Evolutionary conservation across 2,888 invertebrate genomes (phyloP).

Genomic region (Dysmachus trigonus): DNA sequence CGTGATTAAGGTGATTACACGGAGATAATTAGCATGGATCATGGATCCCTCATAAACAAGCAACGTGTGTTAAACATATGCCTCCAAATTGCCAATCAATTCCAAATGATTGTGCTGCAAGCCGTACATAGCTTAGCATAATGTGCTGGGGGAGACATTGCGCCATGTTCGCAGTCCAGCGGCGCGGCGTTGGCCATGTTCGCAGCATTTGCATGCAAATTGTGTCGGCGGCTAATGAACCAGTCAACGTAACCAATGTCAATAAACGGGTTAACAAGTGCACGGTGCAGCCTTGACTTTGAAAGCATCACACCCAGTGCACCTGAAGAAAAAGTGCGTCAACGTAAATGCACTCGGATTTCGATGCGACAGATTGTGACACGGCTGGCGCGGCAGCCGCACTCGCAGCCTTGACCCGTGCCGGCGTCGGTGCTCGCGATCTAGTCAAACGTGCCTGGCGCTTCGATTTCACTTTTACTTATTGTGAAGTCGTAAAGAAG

Average conservation of each 20-base stretch:
- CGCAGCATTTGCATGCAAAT: conserved; percentile 30
- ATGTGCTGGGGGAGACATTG: conserved; percentile 1
- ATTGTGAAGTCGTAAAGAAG: neutral
- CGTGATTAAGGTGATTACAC: neutral
- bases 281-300: conserved; percentile 33
- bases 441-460: neutral
- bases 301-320: neutral
- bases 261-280: conserved; percentile 37
- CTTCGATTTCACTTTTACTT: conserved; percentile 23
- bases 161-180: neutral
- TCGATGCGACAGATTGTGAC: neutral
- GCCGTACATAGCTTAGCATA: conserved; percentile 5
- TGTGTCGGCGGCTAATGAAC: conserved; percentile 34
- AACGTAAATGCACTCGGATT: neutral
- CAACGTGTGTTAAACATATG: neutral
- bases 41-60: conserved; percentile 21
- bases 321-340: neutral
- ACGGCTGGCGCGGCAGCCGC: neutral
- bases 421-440: neutral
- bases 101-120: neutral
- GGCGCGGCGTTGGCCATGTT: too few species aligned
- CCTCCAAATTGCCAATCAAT: conserved; percentile 24
- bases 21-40: conserved; percentile 26
- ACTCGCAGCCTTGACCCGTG: conserved; percentile 28
- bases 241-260: conserved; percentile 21